Percentiles rank a stretch among this genome's conserved stretches.
phyloP scores from a whole-genome alignment of 2,797 vertebrate genomes.

The Lophius americanus region DNA sequence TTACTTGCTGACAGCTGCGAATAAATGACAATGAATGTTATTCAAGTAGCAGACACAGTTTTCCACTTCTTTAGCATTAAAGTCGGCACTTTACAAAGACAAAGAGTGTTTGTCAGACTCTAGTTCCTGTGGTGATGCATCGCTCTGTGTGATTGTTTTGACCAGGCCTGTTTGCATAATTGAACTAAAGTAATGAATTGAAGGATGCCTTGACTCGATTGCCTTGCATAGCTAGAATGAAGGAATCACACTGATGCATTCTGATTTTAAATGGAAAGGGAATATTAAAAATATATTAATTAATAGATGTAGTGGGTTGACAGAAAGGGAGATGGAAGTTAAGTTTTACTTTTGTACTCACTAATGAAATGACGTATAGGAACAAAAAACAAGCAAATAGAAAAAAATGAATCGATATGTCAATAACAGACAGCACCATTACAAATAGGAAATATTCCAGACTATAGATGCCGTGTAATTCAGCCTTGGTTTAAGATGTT shows the following conservation, averaged over 20 bases:
- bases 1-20: slow-evolving; percentile 35
- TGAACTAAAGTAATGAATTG: slow-evolving; percentile 65
- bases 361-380: no score
- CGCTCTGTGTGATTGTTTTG: slow-evolving; percentile 54
- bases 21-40: slow-evolving; percentile 42
- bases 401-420: slow-evolving; percentile 12
- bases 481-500: slow-evolving; percentile 31
- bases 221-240: slow-evolving; percentile 44
- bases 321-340: not conserved
- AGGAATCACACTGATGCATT: slow-evolving; percentile 40
- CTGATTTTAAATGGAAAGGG: slow-evolving; percentile 43
- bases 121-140: slow-evolving; percentile 23
- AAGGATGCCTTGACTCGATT: slow-evolving; percentile 65
- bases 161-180: slow-evolving; percentile 59
- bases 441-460: slow-evolving; percentile 39
- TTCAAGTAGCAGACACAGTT: slow-evolving; percentile 32
- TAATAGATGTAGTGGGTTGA: slow-evolving; percentile 19
- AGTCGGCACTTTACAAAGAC: slow-evolving; percentile 38
- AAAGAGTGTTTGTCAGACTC: slow-evolving; percentile 29
- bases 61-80: slow-evolving; percentile 36
- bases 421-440: slow-evolving; percentile 24
- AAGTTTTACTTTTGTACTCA: slow-evolving; percentile 4
- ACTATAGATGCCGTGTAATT: slow-evolving; percentile 34
- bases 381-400: not conserved
- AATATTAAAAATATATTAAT: slow-evolving; percentile 52